These are phyloP conservation scores for Aphaenogaster ashmeadi DNA, from an alignment of 1,140 invertebrate species.

Conservation along the genomic window DNA sequence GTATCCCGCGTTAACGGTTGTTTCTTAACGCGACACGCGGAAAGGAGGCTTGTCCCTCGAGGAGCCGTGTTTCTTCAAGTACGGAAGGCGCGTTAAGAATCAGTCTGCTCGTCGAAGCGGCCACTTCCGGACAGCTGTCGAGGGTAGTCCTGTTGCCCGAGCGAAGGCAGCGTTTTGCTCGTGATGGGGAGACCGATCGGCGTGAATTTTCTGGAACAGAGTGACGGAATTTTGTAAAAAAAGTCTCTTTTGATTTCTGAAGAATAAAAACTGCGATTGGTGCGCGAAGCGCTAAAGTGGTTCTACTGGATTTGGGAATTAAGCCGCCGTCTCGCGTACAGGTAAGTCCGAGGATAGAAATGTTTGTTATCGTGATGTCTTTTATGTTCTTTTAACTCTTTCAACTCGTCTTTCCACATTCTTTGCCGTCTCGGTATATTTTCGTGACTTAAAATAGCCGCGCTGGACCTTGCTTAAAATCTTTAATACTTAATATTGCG, in stretches of 20 bases:
- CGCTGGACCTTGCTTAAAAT: neutral
- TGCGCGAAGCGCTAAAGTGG: neutral
- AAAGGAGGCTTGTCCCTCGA: slow-evolving; percentile 71
- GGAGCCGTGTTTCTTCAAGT: slow-evolving; percentile 68
- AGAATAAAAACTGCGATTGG: neutral
- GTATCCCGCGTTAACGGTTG: slow-evolving; percentile 73
- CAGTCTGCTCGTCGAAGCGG: slow-evolving; percentile 34
- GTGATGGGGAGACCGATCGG: neutral
- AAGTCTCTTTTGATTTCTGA: neutral
- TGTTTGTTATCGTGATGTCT: slow-evolving; percentile 1
- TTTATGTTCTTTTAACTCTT: slow-evolving; percentile 27
- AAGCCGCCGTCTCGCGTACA: neutral
- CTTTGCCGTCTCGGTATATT: slow-evolving; percentile 25
- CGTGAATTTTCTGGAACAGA: neutral
- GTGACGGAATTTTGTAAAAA: neutral
- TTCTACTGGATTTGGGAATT: neutral
- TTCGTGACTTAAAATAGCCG: slow-evolving; percentile 42
- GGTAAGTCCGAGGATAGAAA: slow-evolving; percentile 24
- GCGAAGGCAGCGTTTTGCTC: neutral
- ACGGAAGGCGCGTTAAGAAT: slow-evolving; percentile 72
- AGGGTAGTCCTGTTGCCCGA: neutral
- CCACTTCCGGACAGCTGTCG: slow-evolving; percentile 76
- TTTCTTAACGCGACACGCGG: slow-evolving; percentile 74
- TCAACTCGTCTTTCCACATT: slow-evolving; percentile 53
- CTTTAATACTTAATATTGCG: neutral